Evolutionary conservation across 1,140 invertebrate species (phyloP), one percentile per base, ranked within the genome.

Genomic region (Bombus confusus): DNA sequence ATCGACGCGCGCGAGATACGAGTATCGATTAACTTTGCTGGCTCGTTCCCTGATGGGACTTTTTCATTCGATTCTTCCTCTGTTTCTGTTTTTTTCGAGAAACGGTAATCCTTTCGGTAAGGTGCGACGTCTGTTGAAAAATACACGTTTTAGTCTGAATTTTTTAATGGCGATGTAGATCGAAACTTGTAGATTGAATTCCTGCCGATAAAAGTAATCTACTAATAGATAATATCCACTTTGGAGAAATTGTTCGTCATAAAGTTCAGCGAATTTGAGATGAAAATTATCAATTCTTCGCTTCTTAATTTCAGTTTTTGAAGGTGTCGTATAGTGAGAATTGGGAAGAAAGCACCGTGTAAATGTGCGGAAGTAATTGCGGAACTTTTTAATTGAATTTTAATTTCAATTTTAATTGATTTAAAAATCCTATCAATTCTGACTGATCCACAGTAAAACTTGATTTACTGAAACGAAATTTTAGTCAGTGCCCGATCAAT

Each of bases 21-120:
- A 75, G 62, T 82, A 75, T 64, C 80, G 72, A 82, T 82, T 82
- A 75, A 75, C 37, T 74, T 81, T 28, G 37, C 34, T 59, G n/a
- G 41, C 78, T 22, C 8, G 2, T 25, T 12, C 28, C 12, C 18
- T n/a, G 39, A 78, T 64, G 74, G 18, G 52, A 76, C 59, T 39
- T 22, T n/a, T 57, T 43, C 28, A 62, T 28, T 13, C 69, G 69
- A 71, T 41, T 41, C 37, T 41, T 28, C 34, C 9, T 9, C 28
- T n/a, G 59, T 12, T 10, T 0, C 10, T 62, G 47, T 62, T 12
- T 62, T 28, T 31, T 15, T 12, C n/a, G n/a, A 13, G n/a, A 64
- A 5, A 15, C 13, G n/a, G 62, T 64, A 25, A 12, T 62, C 28
- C 28, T 28, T 62, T 62, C 28, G 59, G 4, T 28, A 62, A 28